phyloP scores from a whole-genome alignment of 2,888 invertebrate genomes.

The Agrotis segetum region DNA sequence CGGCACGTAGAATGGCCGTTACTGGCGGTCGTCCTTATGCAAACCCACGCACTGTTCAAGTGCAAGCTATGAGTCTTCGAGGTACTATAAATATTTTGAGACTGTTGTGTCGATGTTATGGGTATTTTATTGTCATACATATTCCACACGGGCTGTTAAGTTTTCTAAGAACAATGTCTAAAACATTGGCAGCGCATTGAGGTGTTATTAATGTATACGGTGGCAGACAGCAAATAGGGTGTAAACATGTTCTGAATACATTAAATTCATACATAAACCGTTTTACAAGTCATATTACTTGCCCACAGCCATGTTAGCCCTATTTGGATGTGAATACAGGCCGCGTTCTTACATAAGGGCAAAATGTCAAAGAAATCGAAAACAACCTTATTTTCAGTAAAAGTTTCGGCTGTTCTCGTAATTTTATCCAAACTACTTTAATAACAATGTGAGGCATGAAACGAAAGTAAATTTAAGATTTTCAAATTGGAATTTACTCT shows the following conservation, averaged over 20 bases:
- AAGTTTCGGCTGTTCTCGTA: constrained; percentile 38
- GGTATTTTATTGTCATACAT: constrained; percentile 61
- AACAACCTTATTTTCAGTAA: constrained; percentile 54
- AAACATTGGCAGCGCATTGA: constrained; percentile 24
- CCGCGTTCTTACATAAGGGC: constrained; percentile 55
- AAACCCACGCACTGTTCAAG: constrained; percentile 78
- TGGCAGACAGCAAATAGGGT: constrained; percentile 20
- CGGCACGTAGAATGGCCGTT: constrained; percentile 78
- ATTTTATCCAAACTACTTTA: constrained; percentile 44
- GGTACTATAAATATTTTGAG: constrained; percentile 63
- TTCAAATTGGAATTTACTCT: constrained; percentile 43
- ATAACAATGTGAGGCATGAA: constrained; percentile 25
- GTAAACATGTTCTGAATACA: constrained; percentile 13
- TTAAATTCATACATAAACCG: background rate
- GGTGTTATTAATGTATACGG: constrained; percentile 27
- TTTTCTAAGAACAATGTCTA: constrained; percentile 36
- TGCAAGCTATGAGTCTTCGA: constrained; percentile 61
- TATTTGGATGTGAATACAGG: constrained; percentile 25
- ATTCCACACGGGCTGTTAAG: constrained; percentile 35
- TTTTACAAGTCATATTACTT: background rate
- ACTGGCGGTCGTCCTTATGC: constrained; percentile 78
- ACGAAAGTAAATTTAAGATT: constrained; percentile 50
- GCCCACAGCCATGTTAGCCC: background rate
- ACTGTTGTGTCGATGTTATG: constrained; percentile 55
- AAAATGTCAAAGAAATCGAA: constrained; percentile 58